Percentiles rank a stretch among this genome's conserved stretches.
phyloP scores from a whole-genome alignment of 1,140 invertebrate genomes.

The Fragariocoptes setiger region DNA sequence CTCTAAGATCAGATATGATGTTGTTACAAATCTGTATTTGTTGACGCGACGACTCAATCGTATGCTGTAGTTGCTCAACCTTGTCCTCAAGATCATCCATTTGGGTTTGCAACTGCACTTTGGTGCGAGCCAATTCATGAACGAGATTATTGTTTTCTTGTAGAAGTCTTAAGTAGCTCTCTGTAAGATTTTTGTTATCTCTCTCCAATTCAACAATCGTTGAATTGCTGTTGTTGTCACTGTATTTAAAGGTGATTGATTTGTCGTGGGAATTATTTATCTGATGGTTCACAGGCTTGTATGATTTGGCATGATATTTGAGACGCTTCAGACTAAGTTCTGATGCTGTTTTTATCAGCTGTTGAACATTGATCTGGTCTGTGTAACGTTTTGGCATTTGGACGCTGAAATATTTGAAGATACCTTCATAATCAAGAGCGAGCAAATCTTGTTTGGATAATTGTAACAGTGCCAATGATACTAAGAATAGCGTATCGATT shows the following conservation, averaged over 20 bases:
- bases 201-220: constrained; percentile 24
- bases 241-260: not conserved
- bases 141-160: constrained; percentile 31
- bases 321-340: constrained; percentile 54
- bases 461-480: constrained; percentile 62
- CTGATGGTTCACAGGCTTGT: constrained; percentile 35
- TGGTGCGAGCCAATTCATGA: constrained; percentile 26
- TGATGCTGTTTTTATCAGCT: constrained; percentile 60
- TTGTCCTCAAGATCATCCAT: constrained; percentile 33
- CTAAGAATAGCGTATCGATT: constrained; percentile 74
- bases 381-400: constrained; percentile 81
- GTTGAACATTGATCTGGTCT: constrained; percentile 49
- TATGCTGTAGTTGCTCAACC: constrained; percentile 32
- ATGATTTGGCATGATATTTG: constrained; percentile 84
- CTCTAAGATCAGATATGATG: constrained; percentile 36
- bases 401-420: constrained; percentile 65
- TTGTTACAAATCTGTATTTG: constrained; percentile 17
- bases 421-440: constrained; percentile 74
- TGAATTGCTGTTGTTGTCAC: constrained; percentile 22
- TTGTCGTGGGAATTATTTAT: not conserved
- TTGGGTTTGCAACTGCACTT: constrained; percentile 22
- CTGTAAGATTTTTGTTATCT: constrained; percentile 23
- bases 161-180: constrained; percentile 24
- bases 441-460: constrained; percentile 66
- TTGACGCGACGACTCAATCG: constrained; percentile 41